Evolutionary conservation across 1,140 invertebrate species (phyloP).

Genomic region (Trinorchestia longiramus): DNA sequence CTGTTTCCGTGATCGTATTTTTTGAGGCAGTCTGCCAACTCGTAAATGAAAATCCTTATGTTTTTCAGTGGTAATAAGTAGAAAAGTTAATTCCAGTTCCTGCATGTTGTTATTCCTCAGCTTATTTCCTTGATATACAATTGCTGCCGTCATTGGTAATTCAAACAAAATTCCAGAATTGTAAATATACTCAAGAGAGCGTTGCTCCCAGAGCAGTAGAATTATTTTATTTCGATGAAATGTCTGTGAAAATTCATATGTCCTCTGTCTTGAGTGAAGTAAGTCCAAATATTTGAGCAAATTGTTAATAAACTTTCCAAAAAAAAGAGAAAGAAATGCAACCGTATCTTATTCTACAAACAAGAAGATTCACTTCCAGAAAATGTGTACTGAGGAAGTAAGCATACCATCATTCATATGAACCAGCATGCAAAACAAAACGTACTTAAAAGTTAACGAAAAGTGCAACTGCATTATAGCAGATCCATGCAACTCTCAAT

Average conservation of each 20-base stretch:
- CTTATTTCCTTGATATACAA: background rate
- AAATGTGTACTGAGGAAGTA: background rate
- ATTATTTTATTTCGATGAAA: too few species aligned
- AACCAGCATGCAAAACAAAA: background rate
- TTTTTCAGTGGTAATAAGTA: background rate
- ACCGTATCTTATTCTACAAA: background rate
- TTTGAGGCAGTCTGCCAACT: background rate
- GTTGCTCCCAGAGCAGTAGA: too few species aligned
- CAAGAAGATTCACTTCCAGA: background rate
- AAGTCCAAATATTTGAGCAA: too few species aligned
- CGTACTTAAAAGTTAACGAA: background rate
- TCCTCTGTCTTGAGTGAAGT: too few species aligned
- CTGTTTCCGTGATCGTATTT: background rate
- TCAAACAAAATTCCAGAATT: too few species aligned
- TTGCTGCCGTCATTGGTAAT: background rate
- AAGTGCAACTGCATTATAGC: background rate
- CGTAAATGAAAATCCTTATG: background rate
- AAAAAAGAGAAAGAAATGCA: too few species aligned
- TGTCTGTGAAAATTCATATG: too few species aligned
- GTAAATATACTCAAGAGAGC: too few species aligned
- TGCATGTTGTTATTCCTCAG: background rate
- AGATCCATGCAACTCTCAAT: background rate
- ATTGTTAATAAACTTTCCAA: too few species aligned
- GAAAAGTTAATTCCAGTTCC: background rate
- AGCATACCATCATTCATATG: background rate